Conservation (phyloP, 2,113 vertebrate genomes). For the Nymphicus hollandicus region DNA sequence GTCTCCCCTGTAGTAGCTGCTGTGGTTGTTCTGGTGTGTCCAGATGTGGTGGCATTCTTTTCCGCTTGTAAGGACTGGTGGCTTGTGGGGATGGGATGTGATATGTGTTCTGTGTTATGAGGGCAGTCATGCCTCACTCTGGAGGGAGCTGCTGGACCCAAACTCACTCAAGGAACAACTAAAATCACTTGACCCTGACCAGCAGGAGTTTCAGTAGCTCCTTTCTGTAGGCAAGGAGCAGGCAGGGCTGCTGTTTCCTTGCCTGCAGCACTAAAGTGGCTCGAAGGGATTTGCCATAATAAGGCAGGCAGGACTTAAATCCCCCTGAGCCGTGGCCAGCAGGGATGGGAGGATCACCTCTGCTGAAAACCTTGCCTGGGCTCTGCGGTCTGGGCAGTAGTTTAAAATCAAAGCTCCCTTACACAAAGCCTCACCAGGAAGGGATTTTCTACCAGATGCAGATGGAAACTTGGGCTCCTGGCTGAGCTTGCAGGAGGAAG, state of each 20-base stretch:
- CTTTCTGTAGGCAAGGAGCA: background rate
- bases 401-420: background rate
- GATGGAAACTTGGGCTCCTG: background rate
- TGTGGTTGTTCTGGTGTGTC: background rate
- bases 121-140: accelerated
- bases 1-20: accelerated
- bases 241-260: background rate
- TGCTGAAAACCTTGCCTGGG: background rate
- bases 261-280: background rate
- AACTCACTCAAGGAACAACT: background rate
- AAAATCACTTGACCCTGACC: background rate
- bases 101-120: background rate
- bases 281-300: background rate
- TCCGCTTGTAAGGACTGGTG: accelerated
- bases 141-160: background rate
- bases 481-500: background rate
- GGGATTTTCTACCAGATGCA: background rate
- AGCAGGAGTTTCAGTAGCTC: background rate
- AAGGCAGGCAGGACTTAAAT: background rate
- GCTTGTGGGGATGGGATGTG: background rate
- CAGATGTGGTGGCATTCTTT: accelerated
- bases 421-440: background rate
- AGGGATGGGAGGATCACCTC: background rate
- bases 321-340: background rate
- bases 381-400: background rate